Base-by-base conservation (phyloP, 2,113 vertebrate species). In the Barbus barbus region DNA sequence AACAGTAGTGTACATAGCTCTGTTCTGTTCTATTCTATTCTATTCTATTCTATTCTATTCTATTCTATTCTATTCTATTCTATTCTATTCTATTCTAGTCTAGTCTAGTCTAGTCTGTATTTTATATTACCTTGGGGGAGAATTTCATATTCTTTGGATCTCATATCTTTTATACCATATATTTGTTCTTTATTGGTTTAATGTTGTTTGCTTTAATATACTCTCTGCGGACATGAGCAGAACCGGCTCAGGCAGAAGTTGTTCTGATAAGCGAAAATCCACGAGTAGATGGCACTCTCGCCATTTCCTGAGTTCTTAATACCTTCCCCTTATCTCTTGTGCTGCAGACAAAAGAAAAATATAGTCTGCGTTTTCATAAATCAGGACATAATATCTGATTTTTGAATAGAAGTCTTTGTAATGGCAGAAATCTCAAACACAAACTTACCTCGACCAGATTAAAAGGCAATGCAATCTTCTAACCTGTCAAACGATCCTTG, bases 281-380 rank as follows among this genome's bases (percentile, higher is more conserved):
- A 81, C 63, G 31, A 36, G 44, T 81, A 71, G 79, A 81, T 81
- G 79, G 79, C 46, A 81, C 79, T 81, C 79, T 28, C 22, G 8
- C 65, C 79, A 81, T 81, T 81, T 81, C 79, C 79, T 71, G 79
- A 71, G 44, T 81, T 71, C 79, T 81, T 81, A 81, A 81, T 81
- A 81, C 79, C 41, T 81, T 53, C 22, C 31, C 65, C 65, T 81
- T 81, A 81, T 81, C 79, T 71, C 9, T 36, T 36, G 41, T 53
- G 31, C 44, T 2, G 18, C 79, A 81, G 63, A 81, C 63, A 81
- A 81, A 80, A 56, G 79, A 56, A 81, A 81, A 81, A 71, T 81
- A 81, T 71, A 36, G 46, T 81, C 63, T 71, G 41, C 46, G 18
- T 69, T 81, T 81, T 71, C 31, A 71, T 81, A 71, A 71, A 81